A percentile compares a stretch with the other conserved stretches of the same genome.
Conservation (phyloP, 2,113 vertebrate species). For the Nibea coibor region DNA sequence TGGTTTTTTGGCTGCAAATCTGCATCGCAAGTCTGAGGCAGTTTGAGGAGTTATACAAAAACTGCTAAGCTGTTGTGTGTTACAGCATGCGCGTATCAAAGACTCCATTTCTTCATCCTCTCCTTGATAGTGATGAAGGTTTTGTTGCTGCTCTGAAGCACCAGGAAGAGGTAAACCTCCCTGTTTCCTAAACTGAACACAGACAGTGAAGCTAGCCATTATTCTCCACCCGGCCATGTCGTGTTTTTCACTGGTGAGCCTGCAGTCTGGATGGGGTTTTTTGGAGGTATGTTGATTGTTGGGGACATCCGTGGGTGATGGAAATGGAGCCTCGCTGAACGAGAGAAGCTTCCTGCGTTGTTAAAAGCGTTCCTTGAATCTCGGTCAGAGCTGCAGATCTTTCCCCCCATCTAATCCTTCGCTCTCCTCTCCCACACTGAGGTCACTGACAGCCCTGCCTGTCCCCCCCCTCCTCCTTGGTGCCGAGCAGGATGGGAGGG, state of each 20-base stretch:
- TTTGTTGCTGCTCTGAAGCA: not conserved
- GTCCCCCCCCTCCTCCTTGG: conserved; percentile 29
- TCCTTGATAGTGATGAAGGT: conserved; percentile 34
- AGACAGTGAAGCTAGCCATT: conserved; percentile 33
- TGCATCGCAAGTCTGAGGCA: conserved; percentile 57
- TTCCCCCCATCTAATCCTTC: conserved; percentile 20
- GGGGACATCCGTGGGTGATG: conserved; percentile 35
- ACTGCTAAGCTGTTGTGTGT: conserved; percentile 43
- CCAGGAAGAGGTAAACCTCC: conserved; percentile 16
- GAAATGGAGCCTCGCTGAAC: conserved; percentile 31
- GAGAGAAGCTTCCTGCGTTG: conserved; percentile 10
- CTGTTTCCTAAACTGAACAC: conserved; percentile 18
- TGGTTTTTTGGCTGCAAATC: conserved; percentile 50
- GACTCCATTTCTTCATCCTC: conserved; percentile 31
- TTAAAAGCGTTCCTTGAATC: conserved; percentile 33
- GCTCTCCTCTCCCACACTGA: conserved; percentile 28
- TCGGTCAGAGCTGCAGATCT: conserved; percentile 37
- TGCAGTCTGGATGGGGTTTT: conserved; percentile 40
- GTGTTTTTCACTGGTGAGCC: conserved; percentile 23
- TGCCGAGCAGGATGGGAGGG: conserved; percentile 56
- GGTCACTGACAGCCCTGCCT: conserved; percentile 43
- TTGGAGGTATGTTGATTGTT: conserved; percentile 50
- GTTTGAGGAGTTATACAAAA: conserved; percentile 55
- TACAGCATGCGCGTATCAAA: conserved; percentile 41
- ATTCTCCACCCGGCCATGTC: conserved; percentile 6